Conservation (phyloP, 2,888 invertebrate genomes). For the Standfussiana lucernea region DNA sequence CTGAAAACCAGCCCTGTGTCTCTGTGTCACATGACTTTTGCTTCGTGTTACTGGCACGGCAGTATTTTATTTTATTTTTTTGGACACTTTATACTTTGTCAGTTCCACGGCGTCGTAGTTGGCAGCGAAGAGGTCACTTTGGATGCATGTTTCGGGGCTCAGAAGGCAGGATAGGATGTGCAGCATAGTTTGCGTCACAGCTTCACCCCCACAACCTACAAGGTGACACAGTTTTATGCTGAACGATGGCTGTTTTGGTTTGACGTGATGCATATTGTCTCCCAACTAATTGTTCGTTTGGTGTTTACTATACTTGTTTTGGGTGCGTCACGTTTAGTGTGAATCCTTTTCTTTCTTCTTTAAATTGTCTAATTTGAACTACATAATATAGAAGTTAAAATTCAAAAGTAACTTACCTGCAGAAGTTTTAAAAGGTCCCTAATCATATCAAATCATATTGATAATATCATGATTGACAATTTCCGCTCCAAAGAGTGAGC, state of each 20-base stretch:
- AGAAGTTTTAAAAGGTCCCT: constrained; percentile 1
- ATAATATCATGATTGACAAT: constrained; percentile 44
- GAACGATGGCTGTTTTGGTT: neutral
- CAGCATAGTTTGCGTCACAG: neutral
- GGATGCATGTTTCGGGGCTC: neutral
- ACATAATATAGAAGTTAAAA: neutral
- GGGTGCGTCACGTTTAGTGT: too few species aligned
- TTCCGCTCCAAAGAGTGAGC: constrained; percentile 25
- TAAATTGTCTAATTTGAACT: neutral
- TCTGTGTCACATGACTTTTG: too few species aligned
- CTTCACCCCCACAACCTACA: neutral
- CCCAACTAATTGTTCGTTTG: neutral
- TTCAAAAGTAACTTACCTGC: neutral
- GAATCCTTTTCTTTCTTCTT: neutral
- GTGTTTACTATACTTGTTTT: neutral
- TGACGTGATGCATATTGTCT: neutral
- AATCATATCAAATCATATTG: constrained; percentile 25
- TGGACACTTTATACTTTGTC: neutral
- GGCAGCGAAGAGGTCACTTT: neutral
- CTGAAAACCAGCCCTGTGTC: constrained; percentile 88
- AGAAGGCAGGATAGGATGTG: neutral
- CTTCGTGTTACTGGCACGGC: too few species aligned
- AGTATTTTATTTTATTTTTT: neutral
- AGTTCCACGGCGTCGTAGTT: neutral
- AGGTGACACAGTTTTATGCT: neutral